These are phyloP conservation scores for Ennomos quercinarius DNA, from an alignment of 2,888 invertebrate genomes.

Conservation along the genomic window DNA sequence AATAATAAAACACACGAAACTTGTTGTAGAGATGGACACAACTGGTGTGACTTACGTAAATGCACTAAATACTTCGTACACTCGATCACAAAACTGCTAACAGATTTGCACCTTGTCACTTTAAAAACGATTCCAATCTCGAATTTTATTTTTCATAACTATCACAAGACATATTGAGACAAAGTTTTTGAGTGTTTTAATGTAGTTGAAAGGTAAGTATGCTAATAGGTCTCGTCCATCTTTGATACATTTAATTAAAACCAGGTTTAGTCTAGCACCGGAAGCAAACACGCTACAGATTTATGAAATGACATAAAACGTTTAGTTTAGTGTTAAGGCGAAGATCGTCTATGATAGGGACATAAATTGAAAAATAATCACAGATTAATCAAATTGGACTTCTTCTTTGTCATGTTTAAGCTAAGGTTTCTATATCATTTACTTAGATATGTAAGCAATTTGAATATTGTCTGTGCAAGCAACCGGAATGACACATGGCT, in stretches of 20 bases:
- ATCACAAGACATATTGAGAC: conserved; percentile 5
- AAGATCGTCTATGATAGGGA: conserved; percentile 5
- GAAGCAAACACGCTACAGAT: conserved; percentile 64
- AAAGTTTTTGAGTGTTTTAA: conserved; percentile 4
- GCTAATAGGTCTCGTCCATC: conserved; percentile 55
- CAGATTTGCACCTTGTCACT: conserved; percentile 11
- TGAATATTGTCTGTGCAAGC: no score
- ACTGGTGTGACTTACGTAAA: conserved; percentile 51
- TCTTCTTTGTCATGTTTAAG: no score
- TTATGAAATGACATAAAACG: conserved; percentile 67
- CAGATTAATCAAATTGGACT: background rate
- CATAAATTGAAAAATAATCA: background rate
- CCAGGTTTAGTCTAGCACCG: conserved; percentile 57
- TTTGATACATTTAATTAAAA: conserved; percentile 57
- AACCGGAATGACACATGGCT: no score
- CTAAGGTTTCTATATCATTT: no score
- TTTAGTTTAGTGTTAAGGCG: conserved; percentile 52
- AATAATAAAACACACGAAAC: conserved; percentile 64
- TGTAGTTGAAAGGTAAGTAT: conserved; percentile 47
- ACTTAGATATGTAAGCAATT: no score
- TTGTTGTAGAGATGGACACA: conserved; percentile 44
- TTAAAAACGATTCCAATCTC: background rate
- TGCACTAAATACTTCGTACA: conserved; percentile 48
- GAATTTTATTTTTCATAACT: background rate
- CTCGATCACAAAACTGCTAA: conserved; percentile 4